Conservation (phyloP, 1,140 invertebrate genomes). For the Heliconius hermathena region DNA sequence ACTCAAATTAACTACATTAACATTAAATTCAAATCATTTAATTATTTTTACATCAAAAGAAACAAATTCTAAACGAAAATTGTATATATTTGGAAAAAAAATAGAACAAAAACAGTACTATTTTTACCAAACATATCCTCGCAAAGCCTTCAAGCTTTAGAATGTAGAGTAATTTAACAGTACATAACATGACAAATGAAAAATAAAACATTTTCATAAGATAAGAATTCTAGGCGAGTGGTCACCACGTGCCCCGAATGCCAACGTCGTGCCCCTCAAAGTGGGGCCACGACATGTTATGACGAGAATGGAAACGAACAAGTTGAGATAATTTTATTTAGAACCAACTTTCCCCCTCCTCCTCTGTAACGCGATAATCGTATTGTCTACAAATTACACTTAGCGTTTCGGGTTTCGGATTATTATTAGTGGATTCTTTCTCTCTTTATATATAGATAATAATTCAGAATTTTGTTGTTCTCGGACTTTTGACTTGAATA, state of each 20-base stretch:
- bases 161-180: background rate
- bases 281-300: slow-evolving; percentile 37
- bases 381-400: slow-evolving; percentile 53
- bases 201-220: slow-evolving; percentile 8
- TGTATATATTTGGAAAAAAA: background rate
- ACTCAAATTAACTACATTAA: background rate
- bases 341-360: slow-evolving; percentile 43
- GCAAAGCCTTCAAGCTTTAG: background rate
- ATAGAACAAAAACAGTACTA: background rate
- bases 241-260: slow-evolving; percentile 15
- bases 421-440: slow-evolving; percentile 20
- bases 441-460: background rate
- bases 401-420: slow-evolving; percentile 50
- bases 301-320: slow-evolving; percentile 60
- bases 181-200: slow-evolving; percentile 7
- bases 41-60: background rate
- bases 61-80: no score
- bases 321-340: slow-evolving; percentile 63
- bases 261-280: slow-evolving; percentile 4
- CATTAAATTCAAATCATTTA: background rate
- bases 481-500: background rate
- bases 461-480: background rate
- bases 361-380: slow-evolving; percentile 59
- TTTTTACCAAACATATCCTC: background rate
- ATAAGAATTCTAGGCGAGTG: slow-evolving; percentile 14